Evolutionary conservation across 2,888 invertebrate species (phyloP), one percentile per base, ranked within the genome.

Genomic region (Troides helena): DNA sequence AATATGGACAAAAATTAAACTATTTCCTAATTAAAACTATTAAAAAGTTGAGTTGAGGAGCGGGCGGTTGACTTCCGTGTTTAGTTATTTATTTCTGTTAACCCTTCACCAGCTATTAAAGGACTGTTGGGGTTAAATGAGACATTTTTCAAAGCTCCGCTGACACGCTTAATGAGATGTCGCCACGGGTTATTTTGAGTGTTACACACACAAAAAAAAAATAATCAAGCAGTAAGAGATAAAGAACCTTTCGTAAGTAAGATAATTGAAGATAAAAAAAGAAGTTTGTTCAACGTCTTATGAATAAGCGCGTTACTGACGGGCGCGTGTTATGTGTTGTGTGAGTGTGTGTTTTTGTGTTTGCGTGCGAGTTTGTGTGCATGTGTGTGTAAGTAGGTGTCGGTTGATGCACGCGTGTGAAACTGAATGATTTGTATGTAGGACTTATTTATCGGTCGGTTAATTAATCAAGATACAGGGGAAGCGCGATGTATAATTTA

Each of bases 21-120:
- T 87, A 87, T 90, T 92, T 91, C 90, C 90, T 92, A 92, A 92
- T 92, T 92, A 90, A 92, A 91, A 88, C 89, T 85, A 89, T 90
- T 90, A 90, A 91, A 89, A 91, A 89, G 80, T 82, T 71, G 77
- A 81, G 78, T 82, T 78, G 77, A 77, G 80, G 84, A 84, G 80
- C 81, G 80, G 78, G 83, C 81, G 85, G 83, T 84, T 84, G 83
- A 86, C 91, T 92, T 92, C 92, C 92, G 91, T 80, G 84, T 87
- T 81, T 72, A 80, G 87, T 87, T 92, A 92, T 92, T 92, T 90
- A 90, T 90, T 89, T 83, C 80, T 75, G 82, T 89, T 91, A 92
- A 91, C 91, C 91, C 92, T 90, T 92, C 86, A 84, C 85, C 85
- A 80, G 84, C 90, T 90, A 90, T 91, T 91, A 91, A 85, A 82